Percentiles rank a stretch among this genome's conserved stretches.
These are phyloP conservation scores for Lutjanus campechanus DNA, from an alignment of 2,797 vertebrate species.

Conservation along the genomic window DNA sequence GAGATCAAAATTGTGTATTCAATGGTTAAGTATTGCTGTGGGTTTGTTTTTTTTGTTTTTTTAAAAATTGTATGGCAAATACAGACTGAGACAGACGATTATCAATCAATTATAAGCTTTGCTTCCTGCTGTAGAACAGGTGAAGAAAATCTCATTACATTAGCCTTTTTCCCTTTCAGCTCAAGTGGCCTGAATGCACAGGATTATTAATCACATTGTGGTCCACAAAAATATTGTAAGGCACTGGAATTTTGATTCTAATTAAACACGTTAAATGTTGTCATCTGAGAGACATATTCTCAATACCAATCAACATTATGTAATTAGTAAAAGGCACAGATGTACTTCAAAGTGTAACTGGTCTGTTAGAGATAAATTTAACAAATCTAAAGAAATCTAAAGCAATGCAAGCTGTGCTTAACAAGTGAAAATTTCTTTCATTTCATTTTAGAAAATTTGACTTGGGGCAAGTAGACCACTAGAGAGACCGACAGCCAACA, in stretches of 20 bases:
- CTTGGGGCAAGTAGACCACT: slow-evolving; percentile 46
- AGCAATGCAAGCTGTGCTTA: slow-evolving; percentile 60
- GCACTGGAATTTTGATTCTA: slow-evolving; percentile 83
- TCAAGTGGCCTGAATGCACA: slow-evolving; percentile 55
- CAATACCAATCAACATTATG: slow-evolving; percentile 61
- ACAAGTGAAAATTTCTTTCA: slow-evolving; percentile 18
- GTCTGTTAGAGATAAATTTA: slow-evolving; percentile 66
- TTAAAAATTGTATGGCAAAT: slow-evolving; percentile 74
- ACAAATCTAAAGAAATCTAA: slow-evolving; percentile 52
- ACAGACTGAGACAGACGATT: slow-evolving; percentile 68
- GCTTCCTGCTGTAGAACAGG: slow-evolving; percentile 25
- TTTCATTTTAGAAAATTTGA: slow-evolving; percentile 45
- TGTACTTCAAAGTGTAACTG: slow-evolving; percentile 71
- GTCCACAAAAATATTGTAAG: slow-evolving; percentile 81
- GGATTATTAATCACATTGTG: slow-evolving; percentile 60
- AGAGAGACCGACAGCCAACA: slow-evolving; percentile 23
- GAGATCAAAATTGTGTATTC: slow-evolving; percentile 51
- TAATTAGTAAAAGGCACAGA: slow-evolving; percentile 82
- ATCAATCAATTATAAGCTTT: slow-evolving; percentile 21
- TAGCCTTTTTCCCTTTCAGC: slow-evolving; percentile 33
- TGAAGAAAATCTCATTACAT: slow-evolving; percentile 22
- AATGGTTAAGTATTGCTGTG: slow-evolving; percentile 66
- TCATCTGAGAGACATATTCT: slow-evolving; percentile 39
- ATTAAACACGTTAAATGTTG: slow-evolving; percentile 56
- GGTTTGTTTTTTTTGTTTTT: slow-evolving; percentile 20